Base-by-base conservation (phyloP, 2,797 vertebrate species). In the Odontamblyopus lacepedii region DNA sequence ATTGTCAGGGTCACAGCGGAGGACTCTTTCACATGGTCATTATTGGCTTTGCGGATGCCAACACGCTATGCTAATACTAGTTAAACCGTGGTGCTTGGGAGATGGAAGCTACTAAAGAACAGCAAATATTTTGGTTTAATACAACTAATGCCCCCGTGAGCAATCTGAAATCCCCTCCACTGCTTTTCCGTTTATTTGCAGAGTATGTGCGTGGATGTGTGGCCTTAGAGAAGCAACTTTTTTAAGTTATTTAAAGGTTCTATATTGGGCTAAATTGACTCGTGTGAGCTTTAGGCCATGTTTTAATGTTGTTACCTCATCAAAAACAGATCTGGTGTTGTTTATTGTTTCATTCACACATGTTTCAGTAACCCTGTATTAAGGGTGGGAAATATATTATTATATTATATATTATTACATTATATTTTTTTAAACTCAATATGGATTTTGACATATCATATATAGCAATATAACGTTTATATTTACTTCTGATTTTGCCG, bases 111-210 rank as follows among this genome's bases (percentile, higher is more conserved):
- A 84, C 83, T 75, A 77, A 83, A 59, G 67, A 88, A 90, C 67
- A n/a, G 80, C 83, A 89, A 91, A 89, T 87, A 85, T 91, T 92
- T 89, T 91, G 83, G 88, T 89, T 89, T 93, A 89, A 91, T 88
- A 91, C 86, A 73, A 79, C 63, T 87, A 80, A 87, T 83, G 82
- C 83, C 85, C 82, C 71, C 75, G 88, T 89, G 81, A 89, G 86
- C 83, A 86, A 90, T 90, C 81, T 88, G 15, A 76, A 85, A 89
- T 85, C 80, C 77, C 85, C 85, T 89, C 81, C 89, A 92, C 80
- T 75, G 83, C 78, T 86, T 75, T 60, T 35, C 5, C 55, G 74
- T 70, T 67, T 66, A 72, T 74, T 72, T 81, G 63, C 15, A 51
- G 38, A 72, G 69, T 74, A 62, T 74, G 72, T 64, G 72, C 69